Evolutionary conservation across 2,888 invertebrate genomes (phyloP).

Genomic region (Acanthosoma haemorrhoidale): DNA sequence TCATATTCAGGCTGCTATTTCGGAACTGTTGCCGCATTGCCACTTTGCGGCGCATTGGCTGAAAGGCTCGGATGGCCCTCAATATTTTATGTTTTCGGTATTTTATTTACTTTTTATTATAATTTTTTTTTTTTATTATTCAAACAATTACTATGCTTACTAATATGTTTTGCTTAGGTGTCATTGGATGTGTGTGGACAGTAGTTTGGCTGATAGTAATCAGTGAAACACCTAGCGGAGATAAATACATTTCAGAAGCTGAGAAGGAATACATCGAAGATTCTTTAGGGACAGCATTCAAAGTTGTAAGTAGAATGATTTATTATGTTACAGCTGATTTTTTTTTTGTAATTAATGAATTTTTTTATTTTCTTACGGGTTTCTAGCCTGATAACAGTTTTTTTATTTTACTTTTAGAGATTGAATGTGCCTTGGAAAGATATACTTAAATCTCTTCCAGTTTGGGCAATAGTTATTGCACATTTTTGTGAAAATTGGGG

Average conservation of each 20-base stretch:
- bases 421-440: conserved; percentile 45
- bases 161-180: conserved; percentile 48
- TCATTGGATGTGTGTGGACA: conserved; percentile 66
- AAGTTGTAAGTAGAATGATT: conserved; percentile 27
- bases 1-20: conserved; percentile 48
- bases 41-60: conserved; percentile 46
- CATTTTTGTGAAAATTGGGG: conserved; percentile 49
- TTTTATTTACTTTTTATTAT: background rate
- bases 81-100: conserved; percentile 47
- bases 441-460: conserved; percentile 45
- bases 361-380: background rate
- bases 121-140: background rate
- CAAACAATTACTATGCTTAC: background rate
- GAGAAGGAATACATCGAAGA: conserved; percentile 69
- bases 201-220: conserved; percentile 64
- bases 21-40: conserved; percentile 47
- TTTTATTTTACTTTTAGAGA: conserved; percentile 37
- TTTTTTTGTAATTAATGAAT: background rate
- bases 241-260: conserved; percentile 63
- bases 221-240: conserved; percentile 67
- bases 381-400: background rate
- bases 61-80: conserved; percentile 45
- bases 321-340: background rate
- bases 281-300: conserved; percentile 45
- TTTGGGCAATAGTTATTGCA: conserved; percentile 47